Evolutionary conservation across 2,797 vertebrate genomes (phyloP).

Genomic region (Phoxinus dragarum): DNA sequence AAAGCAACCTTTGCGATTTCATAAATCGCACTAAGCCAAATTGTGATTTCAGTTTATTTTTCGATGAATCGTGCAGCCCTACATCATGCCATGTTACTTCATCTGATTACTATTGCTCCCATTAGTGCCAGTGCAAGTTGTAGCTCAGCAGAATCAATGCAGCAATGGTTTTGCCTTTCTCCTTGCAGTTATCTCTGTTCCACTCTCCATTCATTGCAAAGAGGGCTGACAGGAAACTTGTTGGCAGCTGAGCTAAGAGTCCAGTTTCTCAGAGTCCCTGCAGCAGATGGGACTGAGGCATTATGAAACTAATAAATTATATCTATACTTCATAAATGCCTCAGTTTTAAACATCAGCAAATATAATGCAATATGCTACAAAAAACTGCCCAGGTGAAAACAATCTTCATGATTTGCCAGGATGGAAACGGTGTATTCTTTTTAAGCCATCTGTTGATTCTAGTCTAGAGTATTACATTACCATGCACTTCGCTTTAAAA

Average conservation of each 20-base stretch:
- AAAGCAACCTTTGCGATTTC: too few relatives aligned
- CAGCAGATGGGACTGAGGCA: slow-evolving; percentile 83
- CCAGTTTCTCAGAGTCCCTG: slow-evolving; percentile 83
- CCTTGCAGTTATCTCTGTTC: slow-evolving; percentile 43
- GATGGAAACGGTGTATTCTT: not conserved
- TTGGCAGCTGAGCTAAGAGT: slow-evolving; percentile 79
- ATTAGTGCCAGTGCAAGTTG: slow-evolving; percentile 10
- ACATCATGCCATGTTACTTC: slow-evolving; percentile 9
- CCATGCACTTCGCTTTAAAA: slow-evolving; percentile 44
- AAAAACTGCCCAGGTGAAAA: not conserved
- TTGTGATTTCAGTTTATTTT: too few relatives aligned
- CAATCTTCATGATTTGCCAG: too few relatives aligned
- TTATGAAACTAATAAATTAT: slow-evolving; percentile 85
- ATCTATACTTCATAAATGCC: slow-evolving; percentile 80
- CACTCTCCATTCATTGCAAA: slow-evolving; percentile 58
- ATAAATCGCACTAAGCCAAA: too few relatives aligned
- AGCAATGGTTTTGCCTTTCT: slow-evolving; percentile 42
- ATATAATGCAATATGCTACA: slow-evolving; percentile 51
- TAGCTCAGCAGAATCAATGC: slow-evolving; percentile 8
- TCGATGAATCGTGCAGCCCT: not conserved
- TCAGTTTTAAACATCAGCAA: slow-evolving; percentile 58
- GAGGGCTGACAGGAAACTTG: slow-evolving; percentile 78
- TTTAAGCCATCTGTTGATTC: slow-evolving; percentile 23
- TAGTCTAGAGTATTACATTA: slow-evolving; percentile 39
- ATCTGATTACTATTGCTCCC: slow-evolving; percentile 15